Base-by-base conservation (phyloP, 1,140 invertebrate genomes). In the Oryctes rhinoceros region DNA sequence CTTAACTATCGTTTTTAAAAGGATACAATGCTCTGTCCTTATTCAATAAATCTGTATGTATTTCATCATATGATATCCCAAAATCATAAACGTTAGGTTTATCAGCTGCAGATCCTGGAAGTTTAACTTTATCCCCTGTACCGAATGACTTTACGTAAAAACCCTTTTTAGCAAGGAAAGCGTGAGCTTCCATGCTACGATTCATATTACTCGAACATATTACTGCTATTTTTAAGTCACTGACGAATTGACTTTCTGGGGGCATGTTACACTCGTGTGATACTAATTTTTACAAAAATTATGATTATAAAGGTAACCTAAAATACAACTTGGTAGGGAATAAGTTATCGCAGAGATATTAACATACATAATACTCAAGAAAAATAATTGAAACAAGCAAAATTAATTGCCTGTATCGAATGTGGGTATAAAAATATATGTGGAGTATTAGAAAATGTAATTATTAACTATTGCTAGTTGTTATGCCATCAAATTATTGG, bases 141-240 rank as follows among this genome's bases (percentile, higher is more conserved):
- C 99, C 99, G 90, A 96, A 99, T 0, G 98, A 99, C 86, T 95
- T 91, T 0, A 99, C 98, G 85, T 94, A 94, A 85, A 98, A 99
- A 2, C 98, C 98, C 87, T 98, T 98, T 91, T 99, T 99, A 78
- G 95, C 94, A 24, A 99, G 88, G 89, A 98, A 98, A 78, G 95
- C 95, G 91, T 99, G 98, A 13, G 98, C 98, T 91, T 99, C 98
- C 98, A 99, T 99, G 85, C 97, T 99, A 81, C 98, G 91, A 87
- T 99, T 99, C 96, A 99, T 99, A 88, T 99, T 99, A 85, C 97
- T 98, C 5, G 97, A 99, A 89, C 98, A 99, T 82, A 98, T 96
- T 71, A 99, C 97, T 11, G 98, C 98, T 85, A 99, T 92, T 86
- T 91, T 94, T 83, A 98, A 90, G 84, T 93, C 91, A 80, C 84